A percentile compares a stretch with the other conserved stretches of the same genome.
These are phyloP conservation scores for Catalaphyllia jardinei DNA, from an alignment of 64 coral and sea anemone species.

Conservation along the genomic window DNA sequence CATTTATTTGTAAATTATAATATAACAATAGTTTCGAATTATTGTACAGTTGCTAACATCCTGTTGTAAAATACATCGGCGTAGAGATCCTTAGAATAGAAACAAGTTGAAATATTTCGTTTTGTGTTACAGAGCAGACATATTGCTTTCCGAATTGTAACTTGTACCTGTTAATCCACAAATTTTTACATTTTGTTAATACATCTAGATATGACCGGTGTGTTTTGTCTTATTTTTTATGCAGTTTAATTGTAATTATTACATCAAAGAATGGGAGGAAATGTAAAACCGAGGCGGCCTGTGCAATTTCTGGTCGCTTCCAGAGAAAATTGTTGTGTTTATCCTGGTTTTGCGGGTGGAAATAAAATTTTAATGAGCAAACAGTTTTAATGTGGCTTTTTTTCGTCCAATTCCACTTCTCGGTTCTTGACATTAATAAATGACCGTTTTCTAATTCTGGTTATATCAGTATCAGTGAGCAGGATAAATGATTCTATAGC, in stretches of 20 bases:
- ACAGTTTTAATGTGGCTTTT: not conserved
- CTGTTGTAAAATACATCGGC: not conserved
- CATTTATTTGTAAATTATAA: not conserved
- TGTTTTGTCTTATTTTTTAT: not conserved
- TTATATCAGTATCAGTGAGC: too few species aligned
- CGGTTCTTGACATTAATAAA: not conserved
- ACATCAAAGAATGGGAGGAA: not conserved
- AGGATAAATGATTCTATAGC: too few species aligned
- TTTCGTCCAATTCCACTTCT: not conserved
- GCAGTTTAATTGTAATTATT: not conserved
- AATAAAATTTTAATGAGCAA: conserved; percentile 36
- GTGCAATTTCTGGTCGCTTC: not conserved
- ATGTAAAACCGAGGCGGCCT: not conserved
- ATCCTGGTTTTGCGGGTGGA: conserved; percentile 4
- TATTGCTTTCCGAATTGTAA: not conserved
- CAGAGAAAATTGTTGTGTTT: not conserved
- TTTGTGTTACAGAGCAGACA: not conserved
- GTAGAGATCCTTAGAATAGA: not conserved
- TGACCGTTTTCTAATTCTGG: not conserved
- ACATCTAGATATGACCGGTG: not conserved
- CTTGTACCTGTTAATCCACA: not conserved
- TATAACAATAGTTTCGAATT: not conserved
- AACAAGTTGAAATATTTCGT: not conserved
- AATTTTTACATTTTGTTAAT: conserved; percentile 15
- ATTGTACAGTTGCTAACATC: not conserved